These are phyloP conservation scores for Trachelipus rathkii DNA, from an alignment of 1,140 invertebrate genomes.

Conservation along the genomic window DNA sequence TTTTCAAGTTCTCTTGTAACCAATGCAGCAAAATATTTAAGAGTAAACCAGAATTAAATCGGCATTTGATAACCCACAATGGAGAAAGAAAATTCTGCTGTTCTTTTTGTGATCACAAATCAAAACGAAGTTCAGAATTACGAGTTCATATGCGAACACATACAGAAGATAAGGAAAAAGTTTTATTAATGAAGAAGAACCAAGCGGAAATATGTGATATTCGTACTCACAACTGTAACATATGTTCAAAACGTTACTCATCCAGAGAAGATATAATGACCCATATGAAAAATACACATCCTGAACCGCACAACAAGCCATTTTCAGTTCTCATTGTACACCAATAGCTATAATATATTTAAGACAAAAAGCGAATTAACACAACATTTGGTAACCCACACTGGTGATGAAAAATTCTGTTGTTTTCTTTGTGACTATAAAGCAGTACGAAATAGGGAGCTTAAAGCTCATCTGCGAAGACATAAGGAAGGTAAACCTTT, in stretches of 20 bases:
- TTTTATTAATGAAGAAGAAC: neutral
- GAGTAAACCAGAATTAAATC: neutral
- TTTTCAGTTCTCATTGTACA: too few species aligned
- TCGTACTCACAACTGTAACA: neutral
- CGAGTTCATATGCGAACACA: too few species aligned
- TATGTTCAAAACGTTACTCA: neutral
- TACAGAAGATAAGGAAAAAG: neutral
- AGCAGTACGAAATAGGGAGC: neutral
- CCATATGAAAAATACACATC: too few species aligned
- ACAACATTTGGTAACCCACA: neutral
- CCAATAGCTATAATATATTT: neutral
- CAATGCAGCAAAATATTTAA: neutral
- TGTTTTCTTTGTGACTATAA: neutral
- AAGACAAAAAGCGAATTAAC: neutral
- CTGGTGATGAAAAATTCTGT: neutral
- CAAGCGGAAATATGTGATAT: neutral
- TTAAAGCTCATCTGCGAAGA: too few species aligned
- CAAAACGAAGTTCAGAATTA: neutral
- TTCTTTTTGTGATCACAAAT: neutral
- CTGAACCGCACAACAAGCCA: too few species aligned
- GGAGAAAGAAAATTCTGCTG: neutral
- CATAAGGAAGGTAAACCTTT: too few species aligned
- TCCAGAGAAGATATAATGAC: too few species aligned
- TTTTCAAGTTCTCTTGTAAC: neutral
- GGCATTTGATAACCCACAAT: neutral